Evolutionary conservation across 2,113 vertebrate genomes (phyloP).

Genomic region (Rhinoderma darwinii): DNA sequence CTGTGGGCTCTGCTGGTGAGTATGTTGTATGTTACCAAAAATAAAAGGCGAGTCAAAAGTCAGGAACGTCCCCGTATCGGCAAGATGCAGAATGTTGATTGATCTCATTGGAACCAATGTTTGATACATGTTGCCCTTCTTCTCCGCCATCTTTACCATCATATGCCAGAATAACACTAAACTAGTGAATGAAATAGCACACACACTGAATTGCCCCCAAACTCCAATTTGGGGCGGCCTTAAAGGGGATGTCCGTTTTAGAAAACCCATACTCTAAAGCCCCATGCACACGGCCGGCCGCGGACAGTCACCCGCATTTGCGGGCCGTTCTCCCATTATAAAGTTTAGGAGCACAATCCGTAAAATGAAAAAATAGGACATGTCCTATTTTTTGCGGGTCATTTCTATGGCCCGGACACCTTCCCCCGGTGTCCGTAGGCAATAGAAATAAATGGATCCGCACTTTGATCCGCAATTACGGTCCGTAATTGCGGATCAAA

Average conservation of each 20-base stretch:
- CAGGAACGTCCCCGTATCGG: neutral
- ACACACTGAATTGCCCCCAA: neutral
- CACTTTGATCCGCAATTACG: too few species aligned
- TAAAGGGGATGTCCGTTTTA: neutral
- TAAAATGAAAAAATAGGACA: too few species aligned
- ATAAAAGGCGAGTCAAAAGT: neutral
- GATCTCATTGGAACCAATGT: neutral
- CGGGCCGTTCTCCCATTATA: too few species aligned
- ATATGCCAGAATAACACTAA: neutral
- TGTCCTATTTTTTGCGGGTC: too few species aligned
- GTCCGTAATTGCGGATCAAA: too few species aligned
- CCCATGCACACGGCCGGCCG: too few species aligned
- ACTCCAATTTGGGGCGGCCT: neutral
- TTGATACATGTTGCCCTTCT: neutral
- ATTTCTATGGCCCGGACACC: too few species aligned
- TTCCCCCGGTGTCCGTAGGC: too few species aligned
- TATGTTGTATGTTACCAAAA: neutral
- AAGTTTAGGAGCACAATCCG: too few species aligned
- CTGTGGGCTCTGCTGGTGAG: constrained; percentile 2
- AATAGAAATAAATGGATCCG: too few species aligned
- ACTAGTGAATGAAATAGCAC: neutral
- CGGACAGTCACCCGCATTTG: too few species aligned
- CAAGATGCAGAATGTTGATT: too few species aligned
- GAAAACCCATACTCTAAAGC: neutral
- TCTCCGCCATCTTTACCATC: neutral